Base-by-base conservation (phyloP, 1,140 invertebrate genomes). In the Hesperophylax magnus region DNA sequence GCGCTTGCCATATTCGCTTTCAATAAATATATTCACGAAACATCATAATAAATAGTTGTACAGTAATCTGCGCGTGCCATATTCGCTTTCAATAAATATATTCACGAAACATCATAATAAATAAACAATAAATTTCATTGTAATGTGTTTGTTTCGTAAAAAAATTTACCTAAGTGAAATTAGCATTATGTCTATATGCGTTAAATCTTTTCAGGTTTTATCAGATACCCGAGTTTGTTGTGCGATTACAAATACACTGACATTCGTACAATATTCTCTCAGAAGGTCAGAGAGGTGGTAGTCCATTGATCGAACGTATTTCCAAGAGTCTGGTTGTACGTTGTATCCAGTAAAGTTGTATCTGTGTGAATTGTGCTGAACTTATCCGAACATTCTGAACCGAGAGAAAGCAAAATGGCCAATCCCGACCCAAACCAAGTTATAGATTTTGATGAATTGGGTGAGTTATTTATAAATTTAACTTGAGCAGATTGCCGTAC, bases 381-480 rank as follows among this genome's bases (percentile, higher is more conserved):
- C n/a, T n/a, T n/a, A n/a, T n/a, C n/a, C 58, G 17, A 17, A 39
- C 22, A 52, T 15, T 54, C 53, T 54, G 53, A 54, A 61, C 58
- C 3, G 3, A 2, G 8, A 54, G 3, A 54, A 54, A 17, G 8
- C 17, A 77, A 18, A 15, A 81, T 81, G 80, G 53, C 47, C 6
- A 3, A 78, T 47, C 31, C 18, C 11, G 65, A 67, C n/a, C 65
- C 75, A 8, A 77, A 76, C 20, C 34, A 78, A 17, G 53, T 81
- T 53, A 67, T 78, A 20, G 75, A 77, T 58, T 77, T 81, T 53
- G 75, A 78, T 18, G 60, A 53, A 39, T 65, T 83, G 60, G 79
- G 82, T 83, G 72, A 78, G 79, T 76, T 67, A 77, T 81, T 58
- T 56, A 17, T 72, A 72, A n/a, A 61, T n/a, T 61, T 61, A 20